Evolutionary conservation across 1,140 invertebrate species (phyloP), one percentile per base, ranked within the genome.

Genomic region (Tetramorium parvispinum): DNA sequence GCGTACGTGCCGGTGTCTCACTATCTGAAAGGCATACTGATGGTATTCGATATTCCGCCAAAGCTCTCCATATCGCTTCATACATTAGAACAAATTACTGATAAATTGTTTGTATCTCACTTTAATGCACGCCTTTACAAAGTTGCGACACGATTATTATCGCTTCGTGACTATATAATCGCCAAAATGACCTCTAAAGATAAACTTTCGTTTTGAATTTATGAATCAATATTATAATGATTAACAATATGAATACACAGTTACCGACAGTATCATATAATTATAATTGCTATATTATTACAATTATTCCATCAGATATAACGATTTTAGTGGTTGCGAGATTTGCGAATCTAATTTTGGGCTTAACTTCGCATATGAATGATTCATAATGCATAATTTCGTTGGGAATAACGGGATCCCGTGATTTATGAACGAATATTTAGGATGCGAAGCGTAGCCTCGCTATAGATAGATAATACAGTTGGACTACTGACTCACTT

Each of bases 401-500:
- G 24, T 78, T n/a, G 11, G 13, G 27, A 66, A 79, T 51, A 79
- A 79, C 43, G 37, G 32, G 21, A 71, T 27, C 8, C 32, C 6
- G 24, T 70, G 51, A 81, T 81, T 81, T 81, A 71, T 81, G 49
- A 37, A 55, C 21, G 21, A 43, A 71, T 81, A 43, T 81, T 70
- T 81, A 61, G 78, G 37, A 46, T 81, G 49, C 78, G 49, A 81
- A 81, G 57, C 65, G 49, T 55, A 71, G 49, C 21, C 13, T 37
- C 21, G 49, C 49, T 43, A 27, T 55, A 81, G 65, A 68, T 70
- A 70, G 77, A 55, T 70, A 79, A 51, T n/a, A 40, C 46, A 13
- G 49, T 70, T 70, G 63, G 55, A 70, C 63, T 68, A 81, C 77
- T 71, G 78, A 81, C 78, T 81, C 65, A 71, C 78, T 81, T 81